phyloP scores from a whole-genome alignment of 1,140 invertebrate genomes.

The Drosophila nigromelanica region DNA sequence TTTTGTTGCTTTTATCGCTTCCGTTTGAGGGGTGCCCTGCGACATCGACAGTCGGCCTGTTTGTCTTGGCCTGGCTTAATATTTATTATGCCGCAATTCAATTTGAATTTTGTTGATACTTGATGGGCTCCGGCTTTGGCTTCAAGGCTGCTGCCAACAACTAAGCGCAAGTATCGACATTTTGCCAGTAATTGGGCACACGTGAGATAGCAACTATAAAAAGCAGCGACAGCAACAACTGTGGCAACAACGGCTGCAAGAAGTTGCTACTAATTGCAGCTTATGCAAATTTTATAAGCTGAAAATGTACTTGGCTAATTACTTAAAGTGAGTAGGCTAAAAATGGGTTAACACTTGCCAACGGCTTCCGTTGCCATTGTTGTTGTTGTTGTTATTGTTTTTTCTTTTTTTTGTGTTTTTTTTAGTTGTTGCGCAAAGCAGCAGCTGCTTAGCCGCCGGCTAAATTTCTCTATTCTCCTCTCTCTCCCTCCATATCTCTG shows the following conservation, averaged over 20 bases:
- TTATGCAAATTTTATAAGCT: conserved; percentile 55
- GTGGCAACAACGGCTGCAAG: conserved; percentile 21
- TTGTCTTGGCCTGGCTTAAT: conserved; percentile 56
- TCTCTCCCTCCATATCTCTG: conserved; percentile 17
- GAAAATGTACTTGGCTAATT: conserved; percentile 78
- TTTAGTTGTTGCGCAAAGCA: conserved; percentile 35
- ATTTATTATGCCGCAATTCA: conserved; percentile 76
- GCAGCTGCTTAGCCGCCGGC: conserved; percentile 52
- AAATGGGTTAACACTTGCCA: conserved; percentile 76
- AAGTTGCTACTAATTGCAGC: conserved; percentile 42
- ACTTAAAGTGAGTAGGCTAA: conserved; percentile 48
- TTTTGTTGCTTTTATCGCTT: conserved; percentile 30
- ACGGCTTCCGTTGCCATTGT: conserved; percentile 26
- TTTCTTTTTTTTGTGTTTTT: conserved; percentile 30
- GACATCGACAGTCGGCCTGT: conserved; percentile 58
- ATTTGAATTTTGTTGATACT: conserved; percentile 73
- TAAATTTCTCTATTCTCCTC: conserved; percentile 32
- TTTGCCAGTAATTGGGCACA: conserved; percentile 38
- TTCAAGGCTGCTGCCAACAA: background rate
- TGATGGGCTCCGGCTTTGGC: conserved; percentile 7
- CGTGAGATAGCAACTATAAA: conserved; percentile 8
- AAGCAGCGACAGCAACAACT: conserved; percentile 9
- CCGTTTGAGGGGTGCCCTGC: background rate
- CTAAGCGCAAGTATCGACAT: conserved; percentile 46
- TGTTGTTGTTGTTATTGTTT: conserved; percentile 16